Conservation (phyloP, 35 echinoderm and acorn worm genomes). For the Apostichopus parvimensis region DNA sequence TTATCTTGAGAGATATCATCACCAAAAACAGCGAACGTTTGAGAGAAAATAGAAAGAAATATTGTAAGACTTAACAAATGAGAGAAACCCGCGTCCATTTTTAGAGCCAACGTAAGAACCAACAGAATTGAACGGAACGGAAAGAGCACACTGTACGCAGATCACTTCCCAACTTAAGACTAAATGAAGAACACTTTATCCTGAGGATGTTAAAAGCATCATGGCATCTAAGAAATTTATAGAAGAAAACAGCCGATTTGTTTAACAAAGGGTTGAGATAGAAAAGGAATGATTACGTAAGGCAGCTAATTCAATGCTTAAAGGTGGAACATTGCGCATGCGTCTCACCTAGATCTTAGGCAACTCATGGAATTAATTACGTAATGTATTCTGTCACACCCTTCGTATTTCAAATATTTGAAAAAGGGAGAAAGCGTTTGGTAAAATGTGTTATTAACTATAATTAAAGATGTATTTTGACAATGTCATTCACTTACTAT, state of each 20-base stretch:
- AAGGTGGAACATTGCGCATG: neutral
- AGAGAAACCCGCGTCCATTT: conserved; percentile 4
- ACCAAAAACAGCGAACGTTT: conserved; percentile 34
- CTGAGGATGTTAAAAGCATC: neutral
- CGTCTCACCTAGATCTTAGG: neutral
- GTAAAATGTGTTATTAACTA: too few relatives aligned
- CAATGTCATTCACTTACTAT: too few relatives aligned
- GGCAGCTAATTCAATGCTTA: neutral
- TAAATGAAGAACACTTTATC: neutral
- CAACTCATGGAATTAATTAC: too few relatives aligned
- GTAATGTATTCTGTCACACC: too few relatives aligned
- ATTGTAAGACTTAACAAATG: neutral
- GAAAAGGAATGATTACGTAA: neutral
- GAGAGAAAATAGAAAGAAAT: conserved; percentile 20
- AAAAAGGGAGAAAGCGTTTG: too few relatives aligned
- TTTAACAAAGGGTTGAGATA: neutral
- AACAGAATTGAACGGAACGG: neutral
- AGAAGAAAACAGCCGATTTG: neutral
- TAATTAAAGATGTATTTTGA: too few relatives aligned
- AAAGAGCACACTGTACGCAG: neutral
- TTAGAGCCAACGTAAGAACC: neutral
- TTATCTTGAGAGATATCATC: conserved; percentile 67
- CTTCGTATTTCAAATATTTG: too few relatives aligned
- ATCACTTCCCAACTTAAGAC: neutral
- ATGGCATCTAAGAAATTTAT: neutral